phyloP scores from a whole-genome alignment of 2,888 invertebrate species.

The Nemotelus nigrinus region DNA sequence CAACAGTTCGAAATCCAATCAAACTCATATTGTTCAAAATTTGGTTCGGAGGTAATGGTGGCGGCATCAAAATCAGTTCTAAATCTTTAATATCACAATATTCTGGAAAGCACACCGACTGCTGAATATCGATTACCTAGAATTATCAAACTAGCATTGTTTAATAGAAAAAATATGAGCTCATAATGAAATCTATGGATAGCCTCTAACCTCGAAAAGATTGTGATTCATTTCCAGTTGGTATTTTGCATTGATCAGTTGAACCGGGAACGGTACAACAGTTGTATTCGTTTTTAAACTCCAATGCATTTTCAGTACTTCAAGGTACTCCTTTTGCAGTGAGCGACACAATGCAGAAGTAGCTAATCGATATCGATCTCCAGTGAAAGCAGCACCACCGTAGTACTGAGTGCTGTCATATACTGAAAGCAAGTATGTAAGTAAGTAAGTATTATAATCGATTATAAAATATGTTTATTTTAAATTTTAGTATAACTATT shows the following conservation, averaged over 20 bases:
- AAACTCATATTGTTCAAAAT: constrained; percentile 57
- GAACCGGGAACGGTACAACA: constrained; percentile 57
- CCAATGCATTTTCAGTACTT: constrained; percentile 52
- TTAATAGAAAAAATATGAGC: constrained; percentile 21
- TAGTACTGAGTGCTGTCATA: constrained; percentile 77
- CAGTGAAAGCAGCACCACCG: constrained; percentile 78
- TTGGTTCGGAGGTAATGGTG: constrained; percentile 55
- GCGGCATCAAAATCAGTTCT: constrained; percentile 56
- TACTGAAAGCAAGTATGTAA: constrained; percentile 64
- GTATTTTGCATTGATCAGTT: constrained; percentile 55
- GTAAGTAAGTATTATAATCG: background rate
- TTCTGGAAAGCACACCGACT: constrained; percentile 58
- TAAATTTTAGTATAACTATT: too few species aligned
- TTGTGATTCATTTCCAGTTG: constrained; percentile 56
- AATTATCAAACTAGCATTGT: background rate
- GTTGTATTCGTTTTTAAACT: constrained; percentile 52
- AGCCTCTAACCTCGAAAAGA: background rate
- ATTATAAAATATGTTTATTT: too few species aligned
- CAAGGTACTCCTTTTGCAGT: constrained; percentile 54
- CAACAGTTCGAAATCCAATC: constrained; percentile 54
- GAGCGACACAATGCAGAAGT: constrained; percentile 56
- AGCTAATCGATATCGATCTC: constrained; percentile 78
- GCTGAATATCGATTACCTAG: constrained; percentile 55
- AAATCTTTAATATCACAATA: constrained; percentile 56
- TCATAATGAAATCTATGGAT: background rate